Evolutionary conservation across 2,113 vertebrate genomes (phyloP).

Genomic region (Misgurnus mizolepis): DNA sequence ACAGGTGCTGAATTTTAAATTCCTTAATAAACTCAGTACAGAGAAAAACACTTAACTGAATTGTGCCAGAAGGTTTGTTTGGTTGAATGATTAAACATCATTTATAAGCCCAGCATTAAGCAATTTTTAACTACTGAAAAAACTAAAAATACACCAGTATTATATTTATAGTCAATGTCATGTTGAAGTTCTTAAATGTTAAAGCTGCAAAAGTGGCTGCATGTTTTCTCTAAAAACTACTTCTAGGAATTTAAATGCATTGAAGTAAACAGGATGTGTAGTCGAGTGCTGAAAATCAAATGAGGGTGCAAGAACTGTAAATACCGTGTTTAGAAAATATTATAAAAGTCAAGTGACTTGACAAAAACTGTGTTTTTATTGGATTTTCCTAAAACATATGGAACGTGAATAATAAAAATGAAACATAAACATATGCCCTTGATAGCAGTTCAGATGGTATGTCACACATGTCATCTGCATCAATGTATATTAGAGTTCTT

Average conservation of each 20-base stretch:
- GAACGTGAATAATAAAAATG: too few species aligned
- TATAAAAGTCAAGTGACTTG: not conserved
- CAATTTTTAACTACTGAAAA: constrained; percentile 7
- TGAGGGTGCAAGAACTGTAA: not conserved
- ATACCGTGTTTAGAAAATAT: constrained; percentile 24
- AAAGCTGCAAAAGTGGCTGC: not conserved
- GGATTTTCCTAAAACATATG: too few species aligned
- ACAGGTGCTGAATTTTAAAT: not conserved
- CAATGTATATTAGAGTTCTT: too few species aligned
- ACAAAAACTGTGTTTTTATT: not conserved
- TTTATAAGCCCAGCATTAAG: not conserved
- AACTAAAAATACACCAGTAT: not conserved
- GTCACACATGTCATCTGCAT: too few species aligned
- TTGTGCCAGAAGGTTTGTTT: not conserved
- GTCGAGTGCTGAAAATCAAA: not conserved
- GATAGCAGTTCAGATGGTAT: too few species aligned
- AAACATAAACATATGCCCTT: too few species aligned
- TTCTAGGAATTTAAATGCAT: constrained; percentile 1
- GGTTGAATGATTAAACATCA: not conserved
- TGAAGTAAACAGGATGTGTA: constrained; percentile 2
- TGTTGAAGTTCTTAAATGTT: not conserved
- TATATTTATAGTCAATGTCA: not conserved
- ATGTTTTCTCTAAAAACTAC: constrained; percentile 6
- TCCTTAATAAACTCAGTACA: too few species aligned
- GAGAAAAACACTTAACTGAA: not conserved